Conservation (phyloP, 2,888 invertebrate genomes). For the Callinectes sapidus region DNA sequence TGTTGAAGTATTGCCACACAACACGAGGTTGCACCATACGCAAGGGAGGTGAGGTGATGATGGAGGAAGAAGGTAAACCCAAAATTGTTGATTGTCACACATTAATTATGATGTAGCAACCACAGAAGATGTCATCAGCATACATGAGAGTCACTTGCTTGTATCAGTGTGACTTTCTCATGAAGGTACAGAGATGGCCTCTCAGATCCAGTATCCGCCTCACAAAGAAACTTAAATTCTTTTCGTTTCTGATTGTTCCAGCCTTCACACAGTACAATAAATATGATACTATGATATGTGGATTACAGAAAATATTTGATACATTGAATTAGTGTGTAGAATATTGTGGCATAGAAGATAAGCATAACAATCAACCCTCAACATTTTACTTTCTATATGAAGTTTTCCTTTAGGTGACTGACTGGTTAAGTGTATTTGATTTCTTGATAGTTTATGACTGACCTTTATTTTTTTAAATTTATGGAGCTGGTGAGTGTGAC, state of each 20-base stretch:
- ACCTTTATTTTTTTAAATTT: neutral
- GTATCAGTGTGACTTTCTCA: neutral
- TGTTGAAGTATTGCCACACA: slow-evolving; percentile 9
- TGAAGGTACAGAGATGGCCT: neutral
- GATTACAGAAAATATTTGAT: slow-evolving; percentile 24
- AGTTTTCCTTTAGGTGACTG: neutral
- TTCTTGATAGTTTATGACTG: neutral
- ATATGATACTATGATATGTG: neutral
- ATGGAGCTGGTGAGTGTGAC: neutral
- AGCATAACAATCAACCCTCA: neutral
- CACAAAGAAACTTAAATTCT: neutral
- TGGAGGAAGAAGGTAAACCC: neutral
- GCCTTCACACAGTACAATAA: slow-evolving; percentile 33
- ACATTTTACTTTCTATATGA: neutral
- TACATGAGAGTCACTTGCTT: neutral
- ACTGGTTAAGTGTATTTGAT: neutral
- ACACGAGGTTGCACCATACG: neutral
- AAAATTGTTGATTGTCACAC: neutral
- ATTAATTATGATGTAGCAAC: neutral
- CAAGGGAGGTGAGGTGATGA: neutral
- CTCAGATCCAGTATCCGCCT: neutral
- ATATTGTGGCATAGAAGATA: slow-evolving; percentile 6
- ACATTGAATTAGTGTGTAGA: neutral
- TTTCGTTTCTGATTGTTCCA: neutral
- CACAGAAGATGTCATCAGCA: neutral